A percentile compares a stretch with the other conserved stretches of the same genome.
These are phyloP conservation scores for Patella vulgata DNA, from an alignment of 1,140 invertebrate species.

Conservation along the genomic window DNA sequence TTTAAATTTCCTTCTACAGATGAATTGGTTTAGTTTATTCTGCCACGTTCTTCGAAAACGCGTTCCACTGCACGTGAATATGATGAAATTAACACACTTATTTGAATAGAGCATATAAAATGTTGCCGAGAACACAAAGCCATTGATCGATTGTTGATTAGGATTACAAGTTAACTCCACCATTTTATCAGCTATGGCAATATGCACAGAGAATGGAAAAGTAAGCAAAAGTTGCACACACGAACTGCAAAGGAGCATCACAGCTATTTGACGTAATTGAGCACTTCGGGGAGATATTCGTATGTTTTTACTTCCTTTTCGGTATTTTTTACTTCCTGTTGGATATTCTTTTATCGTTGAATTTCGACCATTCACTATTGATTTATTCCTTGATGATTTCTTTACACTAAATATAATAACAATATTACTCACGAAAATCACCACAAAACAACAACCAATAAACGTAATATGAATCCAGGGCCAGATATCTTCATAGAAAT, in stretches of 20 bases:
- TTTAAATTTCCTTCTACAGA: too few relatives aligned
- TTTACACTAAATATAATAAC: conserved; percentile 36
- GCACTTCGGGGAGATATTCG: neutral
- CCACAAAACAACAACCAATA: conserved; percentile 33
- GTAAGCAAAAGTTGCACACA: conserved; percentile 38
- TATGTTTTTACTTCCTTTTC: conserved; percentile 14
- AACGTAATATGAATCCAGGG: conserved; percentile 44
- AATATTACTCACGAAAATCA: conserved; percentile 40
- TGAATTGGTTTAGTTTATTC: too few relatives aligned
- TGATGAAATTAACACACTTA: conserved; percentile 51
- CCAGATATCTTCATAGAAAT: conserved; percentile 39
- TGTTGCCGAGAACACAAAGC: conserved; percentile 40
- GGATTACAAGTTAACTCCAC: conserved; percentile 21
- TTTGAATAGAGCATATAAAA: conserved; percentile 54
- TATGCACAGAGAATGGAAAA: conserved; percentile 45
- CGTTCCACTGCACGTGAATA: conserved; percentile 40
- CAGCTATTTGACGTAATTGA: conserved; percentile 27
- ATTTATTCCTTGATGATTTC: too few relatives aligned
- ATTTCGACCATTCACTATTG: too few relatives aligned
- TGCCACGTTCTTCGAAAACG: too few relatives aligned
- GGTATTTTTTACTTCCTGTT: conserved; percentile 9
- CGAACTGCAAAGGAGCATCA: conserved; percentile 48
- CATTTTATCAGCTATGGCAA: conserved; percentile 24
- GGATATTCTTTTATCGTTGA: conserved; percentile 6
- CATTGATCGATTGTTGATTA: conserved; percentile 18